These are phyloP conservation scores for Parauchenoglanis ngamensis DNA, from an alignment of 2,797 vertebrate species.

Conservation along the genomic window DNA sequence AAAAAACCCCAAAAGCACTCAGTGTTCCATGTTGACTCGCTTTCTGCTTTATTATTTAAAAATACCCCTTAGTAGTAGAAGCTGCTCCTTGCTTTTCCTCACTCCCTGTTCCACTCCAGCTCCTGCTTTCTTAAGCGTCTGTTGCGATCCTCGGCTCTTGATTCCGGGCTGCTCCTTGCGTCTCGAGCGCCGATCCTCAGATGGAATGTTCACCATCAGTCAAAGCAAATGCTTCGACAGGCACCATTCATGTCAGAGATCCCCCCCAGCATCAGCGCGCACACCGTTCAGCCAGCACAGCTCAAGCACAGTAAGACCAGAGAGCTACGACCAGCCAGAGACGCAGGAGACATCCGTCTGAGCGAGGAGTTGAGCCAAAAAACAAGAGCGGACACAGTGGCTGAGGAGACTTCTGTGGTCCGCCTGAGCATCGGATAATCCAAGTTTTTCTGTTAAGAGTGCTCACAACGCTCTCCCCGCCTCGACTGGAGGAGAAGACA, in stretches of 20 bases:
- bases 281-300: constrained; percentile 55
- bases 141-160: constrained; percentile 53
- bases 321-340: constrained; percentile 49
- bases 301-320: constrained; percentile 58
- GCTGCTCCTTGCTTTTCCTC: constrained; percentile 17
- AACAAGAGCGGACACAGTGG: constrained; percentile 52
- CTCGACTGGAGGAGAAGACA: constrained; percentile 68
- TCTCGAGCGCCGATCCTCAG: constrained; percentile 60
- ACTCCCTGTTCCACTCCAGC: constrained; percentile 41
- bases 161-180: constrained; percentile 60
- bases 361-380: constrained; percentile 32
- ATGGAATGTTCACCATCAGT: constrained; percentile 58
- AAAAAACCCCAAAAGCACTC: too few relatives aligned
- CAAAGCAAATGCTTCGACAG: constrained; percentile 68
- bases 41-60: not conserved
- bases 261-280: constrained; percentile 67
- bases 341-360: constrained; percentile 17
- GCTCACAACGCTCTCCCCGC: constrained; percentile 67
- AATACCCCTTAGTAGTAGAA: constrained; percentile 35
- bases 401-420: constrained; percentile 61
- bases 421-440: constrained; percentile 53
- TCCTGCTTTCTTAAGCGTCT: constrained; percentile 59
- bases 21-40: not conserved
- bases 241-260: constrained; percentile 64
- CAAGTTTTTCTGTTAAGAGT: constrained; percentile 58